Evolutionary conservation across 1,140 invertebrate species (phyloP).

Genomic region (Zelostemma sp.): DNA sequence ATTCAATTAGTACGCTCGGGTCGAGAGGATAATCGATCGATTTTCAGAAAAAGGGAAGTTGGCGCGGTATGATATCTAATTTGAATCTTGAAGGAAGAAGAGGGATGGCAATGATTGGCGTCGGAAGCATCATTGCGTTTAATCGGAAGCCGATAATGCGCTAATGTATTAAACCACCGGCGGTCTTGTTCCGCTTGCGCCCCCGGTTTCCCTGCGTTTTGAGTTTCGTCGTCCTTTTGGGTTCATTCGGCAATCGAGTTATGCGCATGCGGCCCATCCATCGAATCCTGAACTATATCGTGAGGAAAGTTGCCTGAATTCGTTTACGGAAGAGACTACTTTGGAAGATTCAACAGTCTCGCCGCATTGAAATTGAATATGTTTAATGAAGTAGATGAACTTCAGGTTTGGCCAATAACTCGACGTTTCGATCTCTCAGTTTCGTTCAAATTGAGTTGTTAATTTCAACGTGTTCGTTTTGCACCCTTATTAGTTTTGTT

Average conservation of each 20-base stretch:
- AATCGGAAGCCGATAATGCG: slow-evolving; percentile 51
- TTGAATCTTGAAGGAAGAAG: slow-evolving; percentile 8
- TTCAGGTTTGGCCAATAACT: too few relatives aligned
- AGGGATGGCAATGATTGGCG: slow-evolving; percentile 24
- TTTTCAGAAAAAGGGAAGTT: slow-evolving; percentile 24
- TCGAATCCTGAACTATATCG: slow-evolving; percentile 22
- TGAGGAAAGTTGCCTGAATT: slow-evolving; percentile 33
- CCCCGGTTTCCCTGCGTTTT: neutral
- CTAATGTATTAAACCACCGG: slow-evolving; percentile 38
- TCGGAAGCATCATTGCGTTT: slow-evolving; percentile 32
- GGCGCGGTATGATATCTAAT: slow-evolving; percentile 8
- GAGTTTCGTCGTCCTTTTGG: slow-evolving; percentile 11
- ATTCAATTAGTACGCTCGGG: neutral
- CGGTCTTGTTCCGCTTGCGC: slow-evolving; percentile 31
- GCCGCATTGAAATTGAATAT: slow-evolving; percentile 3
- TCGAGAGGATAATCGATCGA: slow-evolving; percentile 29
- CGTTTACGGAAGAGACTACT: slow-evolving; percentile 30
- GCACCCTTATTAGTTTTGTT: too few relatives aligned
- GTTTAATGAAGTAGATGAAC: too few relatives aligned
- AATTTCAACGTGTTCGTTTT: too few relatives aligned
- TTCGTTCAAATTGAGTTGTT: too few relatives aligned
- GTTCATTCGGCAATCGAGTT: slow-evolving; percentile 23
- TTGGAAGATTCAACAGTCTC: slow-evolving; percentile 28
- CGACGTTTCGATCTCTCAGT: too few relatives aligned
- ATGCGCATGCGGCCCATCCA: slow-evolving; percentile 8